Conservation (phyloP, 2,888 invertebrate genomes). For the Stenchaetothrips biformis region DNA sequence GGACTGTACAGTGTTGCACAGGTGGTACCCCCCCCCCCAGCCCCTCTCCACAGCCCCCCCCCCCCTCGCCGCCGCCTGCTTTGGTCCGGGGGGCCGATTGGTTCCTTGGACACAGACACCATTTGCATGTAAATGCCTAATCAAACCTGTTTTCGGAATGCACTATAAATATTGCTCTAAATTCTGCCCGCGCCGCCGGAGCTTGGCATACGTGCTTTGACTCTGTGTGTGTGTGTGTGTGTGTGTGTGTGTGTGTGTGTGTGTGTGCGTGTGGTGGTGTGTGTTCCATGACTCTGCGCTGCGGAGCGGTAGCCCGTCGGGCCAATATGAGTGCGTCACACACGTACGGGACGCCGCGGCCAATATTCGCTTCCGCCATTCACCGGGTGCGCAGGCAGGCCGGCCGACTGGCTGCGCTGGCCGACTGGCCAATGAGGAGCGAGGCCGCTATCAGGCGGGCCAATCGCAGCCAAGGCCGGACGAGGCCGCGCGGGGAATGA, state of each 20-base stretch:
- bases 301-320: not conserved
- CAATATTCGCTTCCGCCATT: not conserved
- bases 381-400: not conserved
- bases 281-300: not conserved
- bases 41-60: not conserved
- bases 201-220: too few relatives aligned
- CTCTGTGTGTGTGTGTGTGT: not conserved
- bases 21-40: not conserved
- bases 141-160: constrained; percentile 23
- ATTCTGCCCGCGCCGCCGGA: constrained; percentile 5
- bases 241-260: not conserved
- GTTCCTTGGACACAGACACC: constrained; percentile 22
- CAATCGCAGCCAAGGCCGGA: not conserved
- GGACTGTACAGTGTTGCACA: too few relatives aligned
- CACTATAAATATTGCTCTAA: constrained; percentile 25
- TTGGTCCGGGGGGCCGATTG: not conserved
- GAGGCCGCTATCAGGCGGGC: too few relatives aligned
- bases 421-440: too few relatives aligned
- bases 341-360: not conserved
- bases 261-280: not conserved
- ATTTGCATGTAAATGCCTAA: constrained; percentile 25
- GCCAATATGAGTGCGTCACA: not conserved
- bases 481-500: not conserved
- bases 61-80: not conserved
- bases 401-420: not conserved